Conservation (phyloP, 2,113 vertebrate genomes). For the Tricholaema leucomelas region DNA sequence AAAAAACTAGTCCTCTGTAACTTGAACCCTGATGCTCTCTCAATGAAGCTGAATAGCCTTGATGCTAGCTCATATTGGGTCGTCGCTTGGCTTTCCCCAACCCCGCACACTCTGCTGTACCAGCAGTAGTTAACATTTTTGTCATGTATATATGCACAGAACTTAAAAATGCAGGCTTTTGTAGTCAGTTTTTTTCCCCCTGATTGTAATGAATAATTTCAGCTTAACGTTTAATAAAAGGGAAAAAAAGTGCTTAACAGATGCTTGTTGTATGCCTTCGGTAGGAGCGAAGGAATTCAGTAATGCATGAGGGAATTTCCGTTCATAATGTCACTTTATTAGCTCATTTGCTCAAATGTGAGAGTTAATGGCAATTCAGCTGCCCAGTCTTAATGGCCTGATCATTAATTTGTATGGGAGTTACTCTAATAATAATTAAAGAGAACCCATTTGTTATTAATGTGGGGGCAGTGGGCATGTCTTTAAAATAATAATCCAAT, state of each 20-base stretch:
- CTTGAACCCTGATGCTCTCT: too few relatives aligned
- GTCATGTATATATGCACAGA: neutral
- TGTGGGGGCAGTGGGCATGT: neutral
- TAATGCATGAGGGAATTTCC: neutral
- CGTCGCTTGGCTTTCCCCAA: too few relatives aligned
- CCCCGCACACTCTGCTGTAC: accelerated
- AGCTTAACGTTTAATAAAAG: neutral
- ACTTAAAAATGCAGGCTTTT: neutral
- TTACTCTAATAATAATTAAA: slow-evolving; percentile 52
- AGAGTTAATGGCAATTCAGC: slow-evolving; percentile 33
- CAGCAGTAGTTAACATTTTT: neutral
- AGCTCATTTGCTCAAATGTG: slow-evolving; percentile 13
- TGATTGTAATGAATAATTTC: neutral
- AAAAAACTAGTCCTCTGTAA: too few relatives aligned
- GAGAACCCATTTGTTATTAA: slow-evolving; percentile 37
- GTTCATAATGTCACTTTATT: slow-evolving; percentile 18
- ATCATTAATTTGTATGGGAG: slow-evolving; percentile 39
- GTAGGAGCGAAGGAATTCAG: neutral
- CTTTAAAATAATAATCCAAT: slow-evolving; percentile 64
- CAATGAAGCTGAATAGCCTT: too few relatives aligned
- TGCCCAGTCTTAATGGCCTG: slow-evolving; percentile 11
- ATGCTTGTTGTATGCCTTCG: neutral
- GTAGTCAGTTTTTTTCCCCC: neutral
- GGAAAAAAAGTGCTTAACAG: neutral
- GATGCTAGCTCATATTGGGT: too few relatives aligned